Evolutionary conservation across 1,140 invertebrate genomes (phyloP).

Genomic region (Dendrolimus punctatus): DNA sequence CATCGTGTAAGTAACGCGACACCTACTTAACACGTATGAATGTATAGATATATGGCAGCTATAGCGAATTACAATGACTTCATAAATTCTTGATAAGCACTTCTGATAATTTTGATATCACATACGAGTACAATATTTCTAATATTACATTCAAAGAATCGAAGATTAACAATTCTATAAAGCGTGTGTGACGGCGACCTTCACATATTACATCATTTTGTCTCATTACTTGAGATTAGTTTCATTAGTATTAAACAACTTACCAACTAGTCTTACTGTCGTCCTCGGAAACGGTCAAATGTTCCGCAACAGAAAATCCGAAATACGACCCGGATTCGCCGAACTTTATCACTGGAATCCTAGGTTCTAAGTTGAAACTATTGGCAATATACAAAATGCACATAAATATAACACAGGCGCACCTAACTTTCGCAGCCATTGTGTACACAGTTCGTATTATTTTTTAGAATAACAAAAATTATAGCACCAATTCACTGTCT

Average conservation of each 20-base stretch:
- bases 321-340: slow-evolving; percentile 84
- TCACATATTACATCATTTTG: slow-evolving; percentile 61
- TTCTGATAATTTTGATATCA: slow-evolving; percentile 47
- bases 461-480: slow-evolving; percentile 32
- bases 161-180: slow-evolving; percentile 28
- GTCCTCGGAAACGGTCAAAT: slow-evolving; percentile 73
- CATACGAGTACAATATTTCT: slow-evolving; percentile 29
- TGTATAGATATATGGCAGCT: slow-evolving; percentile 6
- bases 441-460: slow-evolving; percentile 38
- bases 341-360: slow-evolving; percentile 87
- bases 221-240: slow-evolving; percentile 32
- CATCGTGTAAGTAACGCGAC: no score
- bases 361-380: slow-evolving; percentile 87
- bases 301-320: slow-evolving; percentile 91
- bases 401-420: slow-evolving; percentile 55
- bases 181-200: slow-evolving; percentile 54
- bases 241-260: slow-evolving; percentile 36
- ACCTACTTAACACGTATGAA: neutral
- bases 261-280: slow-evolving; percentile 74
- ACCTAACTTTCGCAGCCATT: slow-evolving; percentile 45
- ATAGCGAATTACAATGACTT: slow-evolving; percentile 16
- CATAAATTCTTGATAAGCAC: slow-evolving; percentile 35
- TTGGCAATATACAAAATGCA: slow-evolving; percentile 54
- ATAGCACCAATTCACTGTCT: slow-evolving; percentile 50
- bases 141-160: slow-evolving; percentile 33